Evolutionary conservation across 53 echinoderm and acorn worm genomes (phyloP).

Genomic region (Stichopus horrens): DNA sequence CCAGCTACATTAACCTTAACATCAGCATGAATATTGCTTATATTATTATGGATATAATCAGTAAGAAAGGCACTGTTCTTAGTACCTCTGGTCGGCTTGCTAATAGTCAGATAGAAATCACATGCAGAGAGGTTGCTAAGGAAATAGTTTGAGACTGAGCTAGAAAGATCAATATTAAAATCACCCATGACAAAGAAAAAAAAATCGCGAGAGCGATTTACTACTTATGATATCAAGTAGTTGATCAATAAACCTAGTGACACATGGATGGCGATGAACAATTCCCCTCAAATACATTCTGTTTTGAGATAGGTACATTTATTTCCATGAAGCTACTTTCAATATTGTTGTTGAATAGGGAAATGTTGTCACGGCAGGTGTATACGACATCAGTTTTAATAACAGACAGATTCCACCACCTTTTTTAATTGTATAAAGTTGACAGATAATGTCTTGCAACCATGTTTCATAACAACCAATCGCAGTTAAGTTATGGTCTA

Average conservation of each 20-base stretch:
- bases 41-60: background rate
- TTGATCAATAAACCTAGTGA: background rate
- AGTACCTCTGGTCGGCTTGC: background rate
- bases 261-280: background rate
- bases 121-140: conserved; percentile 4
- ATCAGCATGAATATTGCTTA: background rate
- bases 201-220: background rate
- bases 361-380: no score
- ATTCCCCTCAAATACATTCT: no score
- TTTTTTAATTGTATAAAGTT: no score
- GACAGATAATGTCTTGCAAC: no score
- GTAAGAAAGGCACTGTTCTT: background rate
- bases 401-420: no score
- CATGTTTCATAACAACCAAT: no score
- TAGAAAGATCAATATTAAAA: conserved; percentile 1
- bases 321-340: no score
- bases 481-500: no score
- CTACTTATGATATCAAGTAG: background rate
- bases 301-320: no score
- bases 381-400: no score
- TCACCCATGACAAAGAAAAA: background rate
- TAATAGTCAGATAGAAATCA: background rate
- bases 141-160: background rate
- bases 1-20: background rate
- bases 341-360: no score